These are phyloP conservation scores for Aphrophora alni DNA, from an alignment of 2,888 invertebrate genomes.

Conservation along the genomic window DNA sequence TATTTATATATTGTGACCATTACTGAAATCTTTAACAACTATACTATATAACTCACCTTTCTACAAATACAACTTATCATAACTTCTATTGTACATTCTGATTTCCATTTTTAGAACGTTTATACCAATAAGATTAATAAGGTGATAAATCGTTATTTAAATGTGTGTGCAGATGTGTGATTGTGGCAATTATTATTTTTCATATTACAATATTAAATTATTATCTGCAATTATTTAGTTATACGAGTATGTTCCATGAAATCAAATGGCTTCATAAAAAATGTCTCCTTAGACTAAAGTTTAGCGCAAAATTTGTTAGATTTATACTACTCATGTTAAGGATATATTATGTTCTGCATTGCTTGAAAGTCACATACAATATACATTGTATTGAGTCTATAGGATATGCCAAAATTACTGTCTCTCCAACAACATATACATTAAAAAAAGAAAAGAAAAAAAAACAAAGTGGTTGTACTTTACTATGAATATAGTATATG, in stretches of 20 bases:
- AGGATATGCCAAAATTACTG: no score
- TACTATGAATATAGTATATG: no score
- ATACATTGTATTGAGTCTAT: no score
- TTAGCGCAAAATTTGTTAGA: background rate
- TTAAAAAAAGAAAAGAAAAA: no score
- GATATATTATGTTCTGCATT: background rate
- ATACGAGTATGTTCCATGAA: background rate
- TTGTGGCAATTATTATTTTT: background rate
- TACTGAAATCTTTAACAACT: slow-evolving; percentile 5
- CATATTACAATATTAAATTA: background rate
- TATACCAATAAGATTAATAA: background rate
- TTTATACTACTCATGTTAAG: background rate
- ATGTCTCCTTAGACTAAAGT: background rate
- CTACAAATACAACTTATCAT: background rate
- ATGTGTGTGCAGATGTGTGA: slow-evolving; percentile 2
- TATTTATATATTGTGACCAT: background rate
- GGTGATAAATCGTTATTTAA: background rate
- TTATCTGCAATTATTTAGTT: background rate
- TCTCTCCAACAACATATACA: no score
- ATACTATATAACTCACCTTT: background rate
- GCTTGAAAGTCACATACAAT: background rate
- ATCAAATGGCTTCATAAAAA: background rate
- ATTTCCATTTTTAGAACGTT: background rate
- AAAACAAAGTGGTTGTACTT: no score
- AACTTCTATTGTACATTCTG: slow-evolving; percentile 9